Conservation (phyloP, 2,113 vertebrate species). For the Halcyon senegalensis region DNA sequence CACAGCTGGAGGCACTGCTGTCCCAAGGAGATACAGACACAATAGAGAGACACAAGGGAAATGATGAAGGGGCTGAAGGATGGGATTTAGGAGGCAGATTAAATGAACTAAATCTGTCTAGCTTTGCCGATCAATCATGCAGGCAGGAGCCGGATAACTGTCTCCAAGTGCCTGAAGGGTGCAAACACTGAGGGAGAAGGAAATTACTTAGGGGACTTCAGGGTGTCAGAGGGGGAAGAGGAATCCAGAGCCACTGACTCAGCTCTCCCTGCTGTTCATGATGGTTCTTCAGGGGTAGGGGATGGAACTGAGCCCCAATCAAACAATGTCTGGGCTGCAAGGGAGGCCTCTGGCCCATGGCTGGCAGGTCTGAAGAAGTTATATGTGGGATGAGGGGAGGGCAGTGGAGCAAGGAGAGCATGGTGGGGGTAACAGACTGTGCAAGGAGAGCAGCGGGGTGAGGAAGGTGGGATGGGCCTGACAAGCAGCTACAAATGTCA, state of each 20-base stretch:
- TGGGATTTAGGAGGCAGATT: constrained; percentile 44
- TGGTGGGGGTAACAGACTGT: accelerated
- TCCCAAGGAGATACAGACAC: not conserved
- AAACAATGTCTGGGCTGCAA: not conserved
- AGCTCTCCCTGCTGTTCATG: not conserved
- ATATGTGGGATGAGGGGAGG: not conserved
- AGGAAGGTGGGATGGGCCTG: not conserved
- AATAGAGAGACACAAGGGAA: not conserved
- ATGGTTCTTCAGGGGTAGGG: not conserved
- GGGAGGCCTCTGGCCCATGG: not conserved
- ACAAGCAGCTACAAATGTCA: not conserved
- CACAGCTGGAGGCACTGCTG: constrained; percentile 1
- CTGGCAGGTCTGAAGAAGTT: not conserved
- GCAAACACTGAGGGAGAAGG: not conserved
- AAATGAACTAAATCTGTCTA: constrained; percentile 54
- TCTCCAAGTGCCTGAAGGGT: not conserved
- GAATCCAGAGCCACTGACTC: not conserved
- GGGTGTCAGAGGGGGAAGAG: not conserved
- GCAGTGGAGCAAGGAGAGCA: not conserved
- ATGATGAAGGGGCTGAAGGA: constrained; percentile 6
- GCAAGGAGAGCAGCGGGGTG: accelerated
- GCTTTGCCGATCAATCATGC: constrained; percentile 24
- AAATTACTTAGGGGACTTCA: not conserved
- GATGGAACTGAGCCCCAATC: not conserved
- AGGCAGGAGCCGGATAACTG: constrained; percentile 3